phyloP scores from a whole-genome alignment of 2,888 invertebrate species.

The Tinea trinotella region DNA sequence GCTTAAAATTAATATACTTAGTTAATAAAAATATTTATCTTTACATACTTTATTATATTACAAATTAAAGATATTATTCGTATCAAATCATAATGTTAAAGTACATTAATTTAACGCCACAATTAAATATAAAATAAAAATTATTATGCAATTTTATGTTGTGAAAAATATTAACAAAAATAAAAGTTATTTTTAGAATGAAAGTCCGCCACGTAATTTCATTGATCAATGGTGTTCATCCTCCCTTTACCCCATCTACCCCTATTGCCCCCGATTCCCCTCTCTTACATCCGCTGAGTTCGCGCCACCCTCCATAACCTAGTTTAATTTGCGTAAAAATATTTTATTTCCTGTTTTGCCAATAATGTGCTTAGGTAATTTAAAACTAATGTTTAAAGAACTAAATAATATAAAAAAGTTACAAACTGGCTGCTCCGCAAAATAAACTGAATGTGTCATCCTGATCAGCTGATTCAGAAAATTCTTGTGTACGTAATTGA shows the following conservation, averaged over 20 bases:
- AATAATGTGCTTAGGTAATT: not conserved
- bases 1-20: too few relatives aligned
- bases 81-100: too few relatives aligned
- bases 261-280: not conserved
- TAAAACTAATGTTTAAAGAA: not conserved
- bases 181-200: not conserved
- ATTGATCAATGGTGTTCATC: not conserved
- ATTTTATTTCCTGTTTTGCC: not conserved
- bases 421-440: not conserved
- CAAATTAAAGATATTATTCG: too few relatives aligned
- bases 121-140: too few relatives aligned
- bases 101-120: too few relatives aligned
- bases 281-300: not conserved
- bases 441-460: not conserved
- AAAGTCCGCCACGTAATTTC: not conserved
- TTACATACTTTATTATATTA: too few relatives aligned
- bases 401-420: not conserved
- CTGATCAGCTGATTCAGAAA: not conserved
- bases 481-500: not conserved
- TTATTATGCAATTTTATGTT: too few relatives aligned
- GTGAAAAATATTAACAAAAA: too few relatives aligned
- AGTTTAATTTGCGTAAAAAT: not conserved
- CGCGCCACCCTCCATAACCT: not conserved
- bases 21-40: too few relatives aligned
- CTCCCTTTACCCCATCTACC: not conserved